These are phyloP conservation scores for Andrena marginata DNA, from an alignment of 2,888 invertebrate species.

Conservation along the genomic window DNA sequence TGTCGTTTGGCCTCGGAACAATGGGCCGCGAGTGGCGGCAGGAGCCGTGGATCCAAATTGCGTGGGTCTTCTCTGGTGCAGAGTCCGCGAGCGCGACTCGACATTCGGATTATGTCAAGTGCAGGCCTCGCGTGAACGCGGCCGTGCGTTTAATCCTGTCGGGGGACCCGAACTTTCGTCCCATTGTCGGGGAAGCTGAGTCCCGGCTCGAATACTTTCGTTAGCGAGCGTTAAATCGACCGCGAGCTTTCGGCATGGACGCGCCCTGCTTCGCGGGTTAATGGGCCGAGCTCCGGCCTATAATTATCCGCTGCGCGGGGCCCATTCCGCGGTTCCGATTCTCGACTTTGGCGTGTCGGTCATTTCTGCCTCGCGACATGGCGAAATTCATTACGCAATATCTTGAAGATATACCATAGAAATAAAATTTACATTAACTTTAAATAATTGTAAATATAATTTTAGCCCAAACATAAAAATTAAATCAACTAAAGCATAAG, in stretches of 20 bases:
- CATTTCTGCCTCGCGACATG: too few species aligned
- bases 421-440: too few species aligned
- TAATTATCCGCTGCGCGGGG: not conserved
- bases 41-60: not conserved
- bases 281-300: not conserved
- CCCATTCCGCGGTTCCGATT: not conserved
- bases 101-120: constrained; percentile 40
- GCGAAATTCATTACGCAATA: too few species aligned
- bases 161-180: constrained; percentile 18
- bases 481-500: too few species aligned
- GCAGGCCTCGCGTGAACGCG: constrained; percentile 4
- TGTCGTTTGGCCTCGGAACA: constrained; percentile 11
- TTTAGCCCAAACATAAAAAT: too few species aligned
- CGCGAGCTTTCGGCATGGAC: too few species aligned
- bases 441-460: too few species aligned
- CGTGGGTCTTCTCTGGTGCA: constrained; percentile 12
- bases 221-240: too few species aligned
- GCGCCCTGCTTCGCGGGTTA: not conserved
- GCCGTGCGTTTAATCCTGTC: not conserved
- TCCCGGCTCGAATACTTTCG: too few species aligned
- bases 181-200: not conserved
- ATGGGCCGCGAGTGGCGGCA: not conserved
- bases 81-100: not conserved
- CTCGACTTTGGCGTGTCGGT: not conserved
- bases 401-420: too few species aligned